A percentile compares a stretch with the other conserved stretches of the same genome.
phyloP scores from a whole-genome alignment of 2,113 vertebrate species.

The Channa argus region DNA sequence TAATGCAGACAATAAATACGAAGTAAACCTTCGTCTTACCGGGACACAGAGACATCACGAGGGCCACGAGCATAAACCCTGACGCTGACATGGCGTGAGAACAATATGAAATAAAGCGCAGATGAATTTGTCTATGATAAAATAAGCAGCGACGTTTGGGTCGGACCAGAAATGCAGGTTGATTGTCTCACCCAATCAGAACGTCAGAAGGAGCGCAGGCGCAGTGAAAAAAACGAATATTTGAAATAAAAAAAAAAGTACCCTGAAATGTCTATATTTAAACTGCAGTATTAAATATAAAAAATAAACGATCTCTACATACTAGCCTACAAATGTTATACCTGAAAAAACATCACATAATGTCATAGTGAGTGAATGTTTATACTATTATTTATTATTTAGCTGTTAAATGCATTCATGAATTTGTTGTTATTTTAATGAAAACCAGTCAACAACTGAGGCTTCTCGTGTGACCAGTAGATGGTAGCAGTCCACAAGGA shows the following conservation, averaged over 20 bases:
- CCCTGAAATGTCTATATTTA: too few species aligned
- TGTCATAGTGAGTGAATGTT: too few species aligned
- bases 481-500: conserved; percentile 37
- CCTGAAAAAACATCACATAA: too few species aligned
- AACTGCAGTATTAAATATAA: background rate
- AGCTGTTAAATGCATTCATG: background rate
- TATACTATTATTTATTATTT: too few species aligned
- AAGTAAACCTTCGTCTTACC: conserved; percentile 58
- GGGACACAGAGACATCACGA: conserved; percentile 45
- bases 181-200: conserved; percentile 27
- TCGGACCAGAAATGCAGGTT: conserved; percentile 42
- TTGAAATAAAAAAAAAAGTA: background rate
- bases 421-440: too few species aligned
- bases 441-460: background rate
- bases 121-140: background rate
- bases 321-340: too few species aligned
- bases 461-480: conserved; percentile 14
- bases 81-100: conserved; percentile 50
- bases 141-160: background rate
- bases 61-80: conserved; percentile 38
- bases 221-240: background rate
- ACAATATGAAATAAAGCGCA: background rate
- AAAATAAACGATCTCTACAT: background rate
- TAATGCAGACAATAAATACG: background rate
- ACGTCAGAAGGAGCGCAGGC: conserved; percentile 32